These are phyloP conservation scores for Nymphalis io DNA, from an alignment of 1,140 invertebrate species.

Conservation along the genomic window DNA sequence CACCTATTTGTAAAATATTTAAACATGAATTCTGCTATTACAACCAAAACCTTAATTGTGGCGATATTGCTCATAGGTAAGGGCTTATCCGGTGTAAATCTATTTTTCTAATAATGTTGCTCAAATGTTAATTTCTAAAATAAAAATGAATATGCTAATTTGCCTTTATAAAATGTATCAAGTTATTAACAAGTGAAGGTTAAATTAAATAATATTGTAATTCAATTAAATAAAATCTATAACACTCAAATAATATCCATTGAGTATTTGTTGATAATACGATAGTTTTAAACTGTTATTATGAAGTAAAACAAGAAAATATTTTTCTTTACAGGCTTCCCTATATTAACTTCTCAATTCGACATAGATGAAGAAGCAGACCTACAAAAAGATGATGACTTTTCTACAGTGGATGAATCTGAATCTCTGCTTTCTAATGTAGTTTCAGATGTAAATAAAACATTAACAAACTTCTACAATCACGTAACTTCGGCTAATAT, in stretches of 20 bases:
- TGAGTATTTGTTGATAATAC: too few species aligned
- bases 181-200: too few species aligned
- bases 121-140: too few species aligned
- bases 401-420: slow-evolving; percentile 70
- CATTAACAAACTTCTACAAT: slow-evolving; percentile 66
- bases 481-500: slow-evolving; percentile 68
- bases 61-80: slow-evolving; percentile 27
- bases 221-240: too few species aligned
- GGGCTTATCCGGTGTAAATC: not conserved
- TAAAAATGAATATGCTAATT: not conserved
- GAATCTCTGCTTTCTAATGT: slow-evolving; percentile 70
- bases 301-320: not conserved
- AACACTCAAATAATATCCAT: too few species aligned
- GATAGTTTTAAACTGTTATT: too few species aligned
- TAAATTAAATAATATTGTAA: too few species aligned
- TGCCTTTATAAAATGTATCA: too few species aligned
- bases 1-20: not conserved
- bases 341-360: slow-evolving; percentile 49
- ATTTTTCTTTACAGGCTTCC: slow-evolving; percentile 45
- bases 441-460: slow-evolving; percentile 71
- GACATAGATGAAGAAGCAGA: slow-evolving; percentile 64
- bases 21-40: slow-evolving; percentile 4
- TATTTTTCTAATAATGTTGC: not conserved
- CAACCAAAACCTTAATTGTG: slow-evolving; percentile 1
- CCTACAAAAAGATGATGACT: slow-evolving; percentile 49